Percentiles rank a stretch among this genome's conserved stretches.
These are phyloP conservation scores for Sebastes baramenuke DNA, from an alignment of 2,797 vertebrate genomes.

Conservation along the genomic window DNA sequence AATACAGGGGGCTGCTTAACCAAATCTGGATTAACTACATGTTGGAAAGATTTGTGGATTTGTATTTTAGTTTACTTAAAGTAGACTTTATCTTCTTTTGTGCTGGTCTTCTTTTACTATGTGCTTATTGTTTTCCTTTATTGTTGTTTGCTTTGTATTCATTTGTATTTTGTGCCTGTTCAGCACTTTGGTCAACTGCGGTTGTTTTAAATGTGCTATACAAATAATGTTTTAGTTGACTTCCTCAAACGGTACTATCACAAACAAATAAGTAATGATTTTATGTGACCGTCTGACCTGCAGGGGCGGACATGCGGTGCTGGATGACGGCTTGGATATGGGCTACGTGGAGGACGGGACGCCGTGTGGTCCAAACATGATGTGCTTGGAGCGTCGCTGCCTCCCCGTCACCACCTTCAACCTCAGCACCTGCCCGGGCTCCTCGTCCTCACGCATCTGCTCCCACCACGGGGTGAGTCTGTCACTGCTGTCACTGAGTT, in stretches of 20 bases:
- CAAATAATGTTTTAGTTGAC: too few species aligned
- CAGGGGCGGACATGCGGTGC: slow-evolving; percentile 92
- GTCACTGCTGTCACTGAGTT: not conserved
- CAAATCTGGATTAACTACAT: not conserved
- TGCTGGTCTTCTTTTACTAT: too few species aligned
- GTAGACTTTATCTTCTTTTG: not conserved
- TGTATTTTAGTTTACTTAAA: not conserved
- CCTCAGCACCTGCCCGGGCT: slow-evolving; percentile 93
- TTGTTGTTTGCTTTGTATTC: too few species aligned
- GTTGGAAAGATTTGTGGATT: too few species aligned
- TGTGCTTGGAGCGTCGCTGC: slow-evolving; percentile 94
- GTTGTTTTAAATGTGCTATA: too few species aligned
- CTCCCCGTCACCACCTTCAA: slow-evolving; percentile 91
- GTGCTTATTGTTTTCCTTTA: too few species aligned
- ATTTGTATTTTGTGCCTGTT: too few species aligned
- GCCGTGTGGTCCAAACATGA: slow-evolving; percentile 96
- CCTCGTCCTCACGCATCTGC: slow-evolving; percentile 86
- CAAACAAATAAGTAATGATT: not conserved
- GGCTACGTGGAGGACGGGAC: slow-evolving; percentile 97
- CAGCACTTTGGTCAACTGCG: too few species aligned
- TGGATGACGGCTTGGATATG: slow-evolving; percentile 92
- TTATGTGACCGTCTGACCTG: not conserved
- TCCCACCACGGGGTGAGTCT: slow-evolving; percentile 91
- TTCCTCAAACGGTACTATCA: not conserved
- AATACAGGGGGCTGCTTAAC: not conserved